Percentiles rank a stretch among this genome's conserved stretches.
phyloP scores from a whole-genome alignment of 2,888 invertebrate genomes.

The Clusia tigrina region DNA sequence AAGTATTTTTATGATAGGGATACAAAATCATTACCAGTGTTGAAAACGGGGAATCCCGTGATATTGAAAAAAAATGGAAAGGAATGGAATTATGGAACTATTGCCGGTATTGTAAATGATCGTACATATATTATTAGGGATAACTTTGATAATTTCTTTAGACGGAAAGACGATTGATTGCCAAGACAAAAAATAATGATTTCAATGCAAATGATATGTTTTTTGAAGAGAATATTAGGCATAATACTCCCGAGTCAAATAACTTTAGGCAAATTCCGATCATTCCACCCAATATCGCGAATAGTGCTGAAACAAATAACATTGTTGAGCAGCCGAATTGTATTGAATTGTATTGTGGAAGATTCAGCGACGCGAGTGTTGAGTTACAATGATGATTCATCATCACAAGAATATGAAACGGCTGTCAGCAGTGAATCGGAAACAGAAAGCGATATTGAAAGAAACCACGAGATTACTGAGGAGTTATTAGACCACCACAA shows the following conservation, averaged over 20 bases:
- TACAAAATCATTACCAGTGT: not conserved
- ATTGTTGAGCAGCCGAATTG: not conserved
- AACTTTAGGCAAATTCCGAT: not conserved
- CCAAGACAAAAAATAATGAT: not conserved
- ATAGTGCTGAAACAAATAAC: too few species aligned
- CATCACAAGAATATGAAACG: not conserved
- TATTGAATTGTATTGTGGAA: not conserved
- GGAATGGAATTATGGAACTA: constrained; percentile 19
- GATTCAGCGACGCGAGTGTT: not conserved
- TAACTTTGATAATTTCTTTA: constrained; percentile 18
- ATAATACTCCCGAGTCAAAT: not conserved
- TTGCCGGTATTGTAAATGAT: constrained; percentile 8
- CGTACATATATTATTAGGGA: constrained; percentile 23
- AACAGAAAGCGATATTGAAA: too few species aligned
- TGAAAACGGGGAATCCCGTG: not conserved
- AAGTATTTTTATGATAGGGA: not conserved
- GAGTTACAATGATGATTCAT: not conserved
- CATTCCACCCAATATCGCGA: not conserved
- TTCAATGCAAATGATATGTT: not conserved
- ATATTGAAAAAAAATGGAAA: constrained; percentile 17
- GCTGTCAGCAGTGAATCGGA: not conserved
- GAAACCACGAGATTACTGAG: too few species aligned
- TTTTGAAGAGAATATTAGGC: not conserved
- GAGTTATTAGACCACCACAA: too few species aligned
- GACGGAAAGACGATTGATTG: not conserved